Base-by-base conservation (phyloP, 2,113 vertebrate genomes). In the Forbesichthys papilliferus region DNA sequence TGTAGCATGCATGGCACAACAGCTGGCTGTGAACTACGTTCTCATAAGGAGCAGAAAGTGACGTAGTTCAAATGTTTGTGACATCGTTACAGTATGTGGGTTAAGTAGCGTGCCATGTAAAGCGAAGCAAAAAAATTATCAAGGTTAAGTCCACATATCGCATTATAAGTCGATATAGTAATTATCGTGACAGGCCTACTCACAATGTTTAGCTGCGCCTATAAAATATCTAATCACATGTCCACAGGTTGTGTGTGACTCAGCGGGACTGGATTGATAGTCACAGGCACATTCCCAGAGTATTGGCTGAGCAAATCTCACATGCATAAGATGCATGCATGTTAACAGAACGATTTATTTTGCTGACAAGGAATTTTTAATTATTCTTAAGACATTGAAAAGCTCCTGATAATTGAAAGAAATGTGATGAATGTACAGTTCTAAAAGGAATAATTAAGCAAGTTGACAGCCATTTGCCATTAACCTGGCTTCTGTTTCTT, bases 221-320 rank as follows among this genome's bases (percentile, higher is more conserved):
- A 6, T 42, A 42, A 42, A 42, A 42, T 8, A 5, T 42, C 7
- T 42, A 42, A 48, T 10, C 36, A 70, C 3, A 18, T 14, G 46
- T 63, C 68, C 56, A 61, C 60, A 16, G 57, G 46, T 55, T 18
- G 57, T 47, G 18, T 74, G 49, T 55, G 71, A 58, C 62, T 49
- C 9, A 62, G 58, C 27, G 11, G 46, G 11, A 49, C 8, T 4
- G 12, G 10, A 10, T 10, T 48, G 47, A 49, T 14, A 55, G 33
- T 60, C 12, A 9, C 34, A 20, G 47, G 36, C 57, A 48, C 10
- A 54, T 46, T 20, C 27, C 36, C 47, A n/a, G 20, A n/a, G 13
- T 14, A 57, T 52, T 59, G 46, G 14, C 34, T 9, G 56, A 52
- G 36, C 13, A 62, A 13, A 46, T 16, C 27, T 27, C 27, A 27